Conservation (phyloP, 2,888 invertebrate genomes). For the Dinocampus coccinellae region DNA sequence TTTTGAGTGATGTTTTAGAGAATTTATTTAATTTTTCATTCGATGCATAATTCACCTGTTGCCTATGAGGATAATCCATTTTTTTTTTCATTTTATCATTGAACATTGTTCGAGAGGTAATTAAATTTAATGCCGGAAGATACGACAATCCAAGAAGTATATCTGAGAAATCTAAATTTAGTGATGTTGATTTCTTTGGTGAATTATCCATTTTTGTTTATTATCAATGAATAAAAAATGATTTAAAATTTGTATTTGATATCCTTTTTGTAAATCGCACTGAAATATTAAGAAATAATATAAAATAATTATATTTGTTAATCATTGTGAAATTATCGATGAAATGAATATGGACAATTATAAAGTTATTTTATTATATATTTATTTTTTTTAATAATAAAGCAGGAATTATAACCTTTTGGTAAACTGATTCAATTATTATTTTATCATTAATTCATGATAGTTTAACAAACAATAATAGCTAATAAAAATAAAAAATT, state of each 20-base stretch:
- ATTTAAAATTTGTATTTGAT: conserved; percentile 13
- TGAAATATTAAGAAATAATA: conserved; percentile 31
- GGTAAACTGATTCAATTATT: neutral
- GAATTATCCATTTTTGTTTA: conserved; percentile 40
- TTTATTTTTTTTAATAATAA: too few relatives aligned
- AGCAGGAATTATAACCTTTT: neutral
- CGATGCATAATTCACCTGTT: neutral
- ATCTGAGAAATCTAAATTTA: conserved; percentile 9
- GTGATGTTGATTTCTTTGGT: conserved; percentile 22
- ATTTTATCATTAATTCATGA: neutral
- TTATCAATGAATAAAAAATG: conserved; percentile 1
- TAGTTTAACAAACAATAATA: too few relatives aligned
- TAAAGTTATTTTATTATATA: too few relatives aligned
- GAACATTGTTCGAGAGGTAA: conserved; percentile 24
- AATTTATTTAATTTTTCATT: neutral
- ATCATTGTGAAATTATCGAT: too few relatives aligned
- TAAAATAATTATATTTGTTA: neutral
- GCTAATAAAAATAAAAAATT: too few relatives aligned
- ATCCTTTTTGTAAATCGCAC: conserved; percentile 42
- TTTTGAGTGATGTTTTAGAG: neutral
- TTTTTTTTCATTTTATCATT: conserved; percentile 40
- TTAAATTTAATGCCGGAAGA: conserved; percentile 20
- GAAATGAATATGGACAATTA: too few relatives aligned
- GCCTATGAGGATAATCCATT: conserved; percentile 39
- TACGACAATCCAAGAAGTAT: conserved; percentile 30